Percentiles rank a stretch among this genome's conserved stretches.
Evolutionary conservation across 2,888 invertebrate genomes (phyloP).

Genomic region (Tanytarsus gracilentus): DNA sequence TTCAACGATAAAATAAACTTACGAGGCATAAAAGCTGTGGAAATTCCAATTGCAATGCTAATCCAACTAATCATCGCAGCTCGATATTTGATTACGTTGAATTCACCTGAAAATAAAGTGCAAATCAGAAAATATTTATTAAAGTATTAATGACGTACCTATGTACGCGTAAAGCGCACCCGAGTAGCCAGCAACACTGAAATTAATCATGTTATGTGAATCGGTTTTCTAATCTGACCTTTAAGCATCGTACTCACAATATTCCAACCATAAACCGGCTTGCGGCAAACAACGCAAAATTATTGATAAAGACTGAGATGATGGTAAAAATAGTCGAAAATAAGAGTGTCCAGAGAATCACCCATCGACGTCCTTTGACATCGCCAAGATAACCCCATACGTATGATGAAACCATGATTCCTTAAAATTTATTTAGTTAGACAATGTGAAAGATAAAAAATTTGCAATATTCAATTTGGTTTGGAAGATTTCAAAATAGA

Average conservation of each 20-base stretch:
- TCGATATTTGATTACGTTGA: not conserved
- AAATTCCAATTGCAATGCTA: not conserved
- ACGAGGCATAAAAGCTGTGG: not conserved
- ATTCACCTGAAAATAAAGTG: not conserved
- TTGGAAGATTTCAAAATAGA: too few relatives aligned
- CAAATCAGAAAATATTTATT: too few relatives aligned
- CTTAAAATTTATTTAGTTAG: not conserved
- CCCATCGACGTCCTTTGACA: conserved; percentile 4
- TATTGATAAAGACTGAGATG: not conserved
- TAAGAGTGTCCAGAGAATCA: conserved; percentile 1
- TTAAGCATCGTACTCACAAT: conserved; percentile 5
- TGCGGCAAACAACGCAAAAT: not conserved
- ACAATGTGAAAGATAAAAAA: too few relatives aligned
- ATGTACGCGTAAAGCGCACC: not conserved
- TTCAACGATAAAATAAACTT: too few relatives aligned
- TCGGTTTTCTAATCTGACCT: not conserved
- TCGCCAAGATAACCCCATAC: conserved; percentile 23
- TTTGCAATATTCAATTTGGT: too few relatives aligned
- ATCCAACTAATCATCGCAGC: conserved; percentile 12
- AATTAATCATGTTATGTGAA: not conserved
- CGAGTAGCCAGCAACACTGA: not conserved
- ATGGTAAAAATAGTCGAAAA: not conserved
- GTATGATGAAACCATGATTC: conserved; percentile 3
- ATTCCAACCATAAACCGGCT: conserved; percentile 7
- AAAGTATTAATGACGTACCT: too few relatives aligned